Percentiles rank a stretch among this genome's conserved stretches.
Evolutionary conservation across 1,140 invertebrate species (phyloP).

Genomic region (Drosophila cardini): DNA sequence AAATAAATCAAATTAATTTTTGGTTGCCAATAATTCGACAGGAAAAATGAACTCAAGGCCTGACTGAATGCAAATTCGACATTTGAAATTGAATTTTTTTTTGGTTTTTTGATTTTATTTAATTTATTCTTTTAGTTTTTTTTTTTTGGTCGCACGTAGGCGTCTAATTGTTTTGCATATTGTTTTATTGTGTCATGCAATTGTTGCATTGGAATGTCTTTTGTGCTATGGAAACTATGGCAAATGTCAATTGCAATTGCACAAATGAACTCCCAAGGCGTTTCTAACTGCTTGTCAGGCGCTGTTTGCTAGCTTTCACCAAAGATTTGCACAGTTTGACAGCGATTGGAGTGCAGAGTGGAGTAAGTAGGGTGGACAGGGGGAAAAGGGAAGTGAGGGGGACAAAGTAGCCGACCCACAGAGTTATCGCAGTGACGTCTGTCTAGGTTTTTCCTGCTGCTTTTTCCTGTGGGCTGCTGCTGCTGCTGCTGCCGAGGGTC

Average conservation of each 20-base stretch:
- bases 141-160: conserved; percentile 55
- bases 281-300: conserved; percentile 36
- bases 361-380: too few relatives aligned
- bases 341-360: conserved; percentile 29
- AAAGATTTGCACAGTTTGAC: conserved; percentile 38
- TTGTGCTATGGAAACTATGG: conserved; percentile 41
- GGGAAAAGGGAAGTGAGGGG: too few relatives aligned
- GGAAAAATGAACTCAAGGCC: conserved; percentile 48
- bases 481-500: conserved; percentile 30
- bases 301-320: conserved; percentile 38
- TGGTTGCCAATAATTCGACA: conserved; percentile 52
- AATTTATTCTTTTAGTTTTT: too few relatives aligned
- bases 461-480: conserved; percentile 64
- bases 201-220: conserved; percentile 34
- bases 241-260: conserved; percentile 34
- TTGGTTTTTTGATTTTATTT: too few relatives aligned
- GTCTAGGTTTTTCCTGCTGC: conserved; percentile 39
- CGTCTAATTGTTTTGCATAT: conserved; percentile 75
- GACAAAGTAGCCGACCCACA: conserved; percentile 1
- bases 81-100: conserved; percentile 49
- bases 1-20: conserved; percentile 62
- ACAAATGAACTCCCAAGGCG: conserved; percentile 11
- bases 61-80: conserved; percentile 21
- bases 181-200: conserved; percentile 61
- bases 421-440: conserved; percentile 64